phyloP scores from a whole-genome alignment of 2,113 vertebrate genomes.

The Glaucidium brasilianum region DNA sequence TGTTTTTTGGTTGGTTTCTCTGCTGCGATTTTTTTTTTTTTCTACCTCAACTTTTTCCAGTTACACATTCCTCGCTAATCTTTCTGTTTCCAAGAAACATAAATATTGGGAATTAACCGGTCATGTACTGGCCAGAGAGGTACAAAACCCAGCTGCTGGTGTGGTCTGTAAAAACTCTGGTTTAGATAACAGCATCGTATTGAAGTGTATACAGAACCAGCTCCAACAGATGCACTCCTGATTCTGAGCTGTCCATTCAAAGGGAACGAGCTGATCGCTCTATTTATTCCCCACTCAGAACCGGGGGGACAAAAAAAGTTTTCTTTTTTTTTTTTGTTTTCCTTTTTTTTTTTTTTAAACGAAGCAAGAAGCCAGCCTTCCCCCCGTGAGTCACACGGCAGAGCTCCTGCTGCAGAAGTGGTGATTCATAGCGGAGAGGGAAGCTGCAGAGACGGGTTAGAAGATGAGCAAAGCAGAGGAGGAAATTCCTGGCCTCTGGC shows the following conservation, averaged over 20 bases:
- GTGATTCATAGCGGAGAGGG: not conserved
- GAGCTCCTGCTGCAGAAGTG: not conserved
- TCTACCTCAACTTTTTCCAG: not conserved
- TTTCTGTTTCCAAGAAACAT: slow-evolving; percentile 15
- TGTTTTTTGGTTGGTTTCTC: not conserved
- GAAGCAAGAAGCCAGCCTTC: not conserved
- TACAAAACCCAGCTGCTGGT: slow-evolving; percentile 4
- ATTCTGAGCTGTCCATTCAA: not conserved
- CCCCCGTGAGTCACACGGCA: not conserved
- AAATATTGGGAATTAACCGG: slow-evolving; percentile 36
- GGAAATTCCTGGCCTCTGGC: not conserved
- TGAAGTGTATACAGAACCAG: not conserved
- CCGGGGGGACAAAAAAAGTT: not conserved
- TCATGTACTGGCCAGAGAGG: not conserved
- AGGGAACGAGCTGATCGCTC: not conserved
- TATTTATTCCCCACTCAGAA: not conserved
- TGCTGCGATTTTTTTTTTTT: not conserved
- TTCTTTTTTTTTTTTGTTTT: not conserved
- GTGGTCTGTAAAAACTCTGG: not conserved
- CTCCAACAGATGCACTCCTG: not conserved
- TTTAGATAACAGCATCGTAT: not conserved
- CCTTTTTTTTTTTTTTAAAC: not conserved
- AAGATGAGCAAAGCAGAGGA: not conserved
- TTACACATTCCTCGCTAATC: not conserved
- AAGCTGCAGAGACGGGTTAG: not conserved